These are phyloP conservation scores for Gastrophysa polygoni DNA, from an alignment of 2,888 invertebrate species.

Conservation along the genomic window DNA sequence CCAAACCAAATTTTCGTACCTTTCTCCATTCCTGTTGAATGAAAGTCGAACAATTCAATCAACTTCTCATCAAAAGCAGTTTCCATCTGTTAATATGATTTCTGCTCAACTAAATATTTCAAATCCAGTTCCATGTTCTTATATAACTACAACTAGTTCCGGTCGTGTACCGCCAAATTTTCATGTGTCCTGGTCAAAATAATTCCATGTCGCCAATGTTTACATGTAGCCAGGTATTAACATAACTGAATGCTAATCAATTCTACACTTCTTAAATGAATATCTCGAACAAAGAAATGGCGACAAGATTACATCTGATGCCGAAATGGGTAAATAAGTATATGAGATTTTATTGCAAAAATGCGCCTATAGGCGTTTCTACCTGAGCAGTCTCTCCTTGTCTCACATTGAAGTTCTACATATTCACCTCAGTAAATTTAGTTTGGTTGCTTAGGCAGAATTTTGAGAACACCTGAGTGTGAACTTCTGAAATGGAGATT, in stretches of 20 bases:
- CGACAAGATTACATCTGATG: slow-evolving; percentile 14
- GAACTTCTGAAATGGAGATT: too few relatives aligned
- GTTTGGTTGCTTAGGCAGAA: slow-evolving; percentile 1
- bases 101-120: background rate
- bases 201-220: slow-evolving; percentile 12
- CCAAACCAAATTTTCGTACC: slow-evolving; percentile 5
- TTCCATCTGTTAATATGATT: background rate
- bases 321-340: slow-evolving; percentile 26
- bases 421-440: slow-evolving; percentile 1
- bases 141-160: background rate
- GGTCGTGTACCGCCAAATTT: slow-evolving; percentile 10
- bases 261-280: slow-evolving; percentile 10
- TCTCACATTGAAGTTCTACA: background rate
- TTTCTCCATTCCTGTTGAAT: slow-evolving; percentile 6
- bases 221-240: slow-evolving; percentile 15
- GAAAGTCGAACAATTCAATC: background rate
- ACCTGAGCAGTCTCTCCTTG: background rate
- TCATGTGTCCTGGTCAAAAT: slow-evolving; percentile 4
- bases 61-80: background rate
- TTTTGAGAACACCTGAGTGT: too few relatives aligned
- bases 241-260: slow-evolving; percentile 10
- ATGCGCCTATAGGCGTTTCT: background rate
- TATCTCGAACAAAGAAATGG: slow-evolving; percentile 11
- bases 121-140: background rate
- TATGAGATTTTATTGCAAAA: slow-evolving; percentile 1